Conservation (phyloP, 1,140 invertebrate species). For the Atta cephalotes region DNA sequence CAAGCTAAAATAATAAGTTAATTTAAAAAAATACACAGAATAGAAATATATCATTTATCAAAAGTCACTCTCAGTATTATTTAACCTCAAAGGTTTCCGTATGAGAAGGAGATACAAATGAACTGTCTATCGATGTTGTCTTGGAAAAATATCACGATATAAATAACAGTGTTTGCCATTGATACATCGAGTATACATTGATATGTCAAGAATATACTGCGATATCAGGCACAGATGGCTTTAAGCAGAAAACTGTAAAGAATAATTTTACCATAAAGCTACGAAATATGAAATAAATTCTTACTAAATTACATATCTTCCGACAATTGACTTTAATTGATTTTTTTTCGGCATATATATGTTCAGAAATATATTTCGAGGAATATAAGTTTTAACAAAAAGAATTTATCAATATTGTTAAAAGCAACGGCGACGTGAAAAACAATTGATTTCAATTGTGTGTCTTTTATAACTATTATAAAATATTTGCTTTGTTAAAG, state of each 20-base stretch:
- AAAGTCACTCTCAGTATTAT: background rate
- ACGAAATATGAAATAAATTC: background rate
- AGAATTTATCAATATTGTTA: background rate
- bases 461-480: too few species aligned
- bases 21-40: background rate
- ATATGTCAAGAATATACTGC: slow-evolving; percentile 10
- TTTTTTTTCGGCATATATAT: background rate
- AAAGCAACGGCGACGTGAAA: background rate
- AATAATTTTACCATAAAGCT: background rate
- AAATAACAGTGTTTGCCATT: slow-evolving; percentile 28
- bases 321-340: background rate
- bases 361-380: background rate
- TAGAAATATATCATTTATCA: slow-evolving; percentile 5
- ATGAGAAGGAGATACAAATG: slow-evolving; percentile 6
- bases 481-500: too few species aligned
- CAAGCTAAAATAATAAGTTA: background rate
- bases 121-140: slow-evolving; percentile 14
- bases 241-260: slow-evolving; percentile 1
- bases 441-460: background rate
- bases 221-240: slow-evolving; percentile 24
- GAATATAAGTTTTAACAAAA: background rate
- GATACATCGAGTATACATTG: slow-evolving; percentile 13
- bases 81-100: slow-evolving; percentile 9
- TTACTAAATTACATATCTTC: slow-evolving; percentile 6
- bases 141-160: slow-evolving; percentile 35